These are phyloP conservation scores for Andrena trimmerana DNA, from an alignment of 2,888 invertebrate genomes.

Conservation along the genomic window DNA sequence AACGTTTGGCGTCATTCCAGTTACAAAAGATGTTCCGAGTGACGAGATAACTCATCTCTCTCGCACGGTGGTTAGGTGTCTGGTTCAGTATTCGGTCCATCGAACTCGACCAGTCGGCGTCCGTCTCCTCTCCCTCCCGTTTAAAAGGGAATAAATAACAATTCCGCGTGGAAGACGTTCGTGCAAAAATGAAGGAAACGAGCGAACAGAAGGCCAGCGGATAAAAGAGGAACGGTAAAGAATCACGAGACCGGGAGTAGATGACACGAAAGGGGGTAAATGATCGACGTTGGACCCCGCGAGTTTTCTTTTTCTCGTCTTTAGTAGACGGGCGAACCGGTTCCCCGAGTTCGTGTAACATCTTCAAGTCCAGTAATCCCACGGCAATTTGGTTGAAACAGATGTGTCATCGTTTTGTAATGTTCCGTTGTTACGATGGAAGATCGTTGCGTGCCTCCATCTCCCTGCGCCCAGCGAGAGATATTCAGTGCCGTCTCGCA, in stretches of 20 bases:
- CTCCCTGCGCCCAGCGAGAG: conserved; percentile 5
- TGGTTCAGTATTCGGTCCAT: conserved; percentile 5
- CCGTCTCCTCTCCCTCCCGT: background rate
- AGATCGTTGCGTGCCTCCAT: conserved; percentile 14
- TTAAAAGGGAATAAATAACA: conserved; percentile 11
- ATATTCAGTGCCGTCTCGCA: background rate
- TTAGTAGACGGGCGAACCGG: conserved; percentile 59
- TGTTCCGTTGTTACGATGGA: conserved; percentile 41
- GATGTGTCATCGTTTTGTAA: conserved; percentile 69
- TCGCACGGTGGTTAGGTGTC: conserved; percentile 30
- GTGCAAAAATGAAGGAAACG: background rate
- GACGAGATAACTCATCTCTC: conserved; percentile 42
- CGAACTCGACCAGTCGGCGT: background rate
- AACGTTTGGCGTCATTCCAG: conserved; percentile 56
- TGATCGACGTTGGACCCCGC: conserved; percentile 59
- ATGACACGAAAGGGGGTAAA: conserved; percentile 62
- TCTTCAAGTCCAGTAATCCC: conserved; percentile 71
- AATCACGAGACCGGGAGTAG: conserved; percentile 33
- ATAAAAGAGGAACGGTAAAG: conserved; percentile 25
- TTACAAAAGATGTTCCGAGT: conserved; percentile 43
- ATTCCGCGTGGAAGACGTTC: background rate
- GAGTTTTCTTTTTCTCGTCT: conserved; percentile 42
- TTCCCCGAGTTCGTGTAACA: conserved; percentile 69
- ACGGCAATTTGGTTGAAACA: conserved; percentile 72
- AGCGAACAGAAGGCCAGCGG: conserved; percentile 2